Percentiles rank a stretch among this genome's conserved stretches.
Conservation (phyloP, 2,797 vertebrate genomes). For the Tenualosa thibaudeaui region DNA sequence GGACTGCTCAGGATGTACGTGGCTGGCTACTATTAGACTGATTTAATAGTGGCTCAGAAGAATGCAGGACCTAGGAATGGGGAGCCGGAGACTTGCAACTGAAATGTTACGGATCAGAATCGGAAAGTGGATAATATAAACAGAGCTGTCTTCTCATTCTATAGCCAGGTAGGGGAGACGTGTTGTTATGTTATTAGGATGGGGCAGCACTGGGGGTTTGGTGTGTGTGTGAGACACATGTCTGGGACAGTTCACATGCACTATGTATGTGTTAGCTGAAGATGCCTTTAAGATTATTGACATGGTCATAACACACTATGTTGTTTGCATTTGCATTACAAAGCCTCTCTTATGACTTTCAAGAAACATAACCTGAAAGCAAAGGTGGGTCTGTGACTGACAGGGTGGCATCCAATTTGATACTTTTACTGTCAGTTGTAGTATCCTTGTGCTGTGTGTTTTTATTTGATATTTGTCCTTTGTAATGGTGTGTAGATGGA, state of each 20-base stretch:
- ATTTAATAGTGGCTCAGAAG: not conserved
- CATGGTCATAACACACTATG: not conserved
- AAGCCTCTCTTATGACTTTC: not conserved
- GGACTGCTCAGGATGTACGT: conserved; percentile 42
- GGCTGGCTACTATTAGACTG: not conserved
- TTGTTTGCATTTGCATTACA: not conserved
- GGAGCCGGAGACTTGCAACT: not conserved
- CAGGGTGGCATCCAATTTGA: not conserved
- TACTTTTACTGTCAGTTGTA: not conserved
- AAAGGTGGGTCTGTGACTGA: not conserved
- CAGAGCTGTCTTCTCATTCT: not conserved
- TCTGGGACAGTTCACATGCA: not conserved
- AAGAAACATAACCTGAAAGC: not conserved
- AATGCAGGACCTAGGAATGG: not conserved
- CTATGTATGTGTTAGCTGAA: not conserved
- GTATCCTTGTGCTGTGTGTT: not conserved
- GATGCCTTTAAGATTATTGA: not conserved
- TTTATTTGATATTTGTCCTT: not conserved
- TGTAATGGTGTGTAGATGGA: not conserved
- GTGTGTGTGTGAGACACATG: not conserved
- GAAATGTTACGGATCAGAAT: conserved; percentile 7
- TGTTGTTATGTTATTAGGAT: conserved; percentile 53
- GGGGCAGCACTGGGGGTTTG: no score
- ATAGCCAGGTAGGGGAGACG: conserved; percentile 37
- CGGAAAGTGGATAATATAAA: not conserved